These are phyloP conservation scores for Drosophila nigromelanica DNA, from an alignment of 1,140 invertebrate species.

Conservation along the genomic window DNA sequence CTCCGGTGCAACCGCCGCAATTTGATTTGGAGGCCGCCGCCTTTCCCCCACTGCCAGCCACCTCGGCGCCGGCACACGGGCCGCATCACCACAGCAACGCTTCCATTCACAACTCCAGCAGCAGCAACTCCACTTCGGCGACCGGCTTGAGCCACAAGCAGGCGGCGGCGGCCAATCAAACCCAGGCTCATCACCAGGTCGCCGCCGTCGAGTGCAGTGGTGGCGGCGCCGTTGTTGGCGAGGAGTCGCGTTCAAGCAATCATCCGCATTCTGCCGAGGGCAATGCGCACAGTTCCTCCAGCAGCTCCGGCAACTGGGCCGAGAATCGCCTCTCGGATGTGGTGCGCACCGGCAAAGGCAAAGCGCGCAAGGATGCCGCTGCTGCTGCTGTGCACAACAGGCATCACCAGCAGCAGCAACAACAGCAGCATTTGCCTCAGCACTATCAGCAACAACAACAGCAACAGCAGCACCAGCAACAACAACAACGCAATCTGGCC, in stretches of 20 bases:
- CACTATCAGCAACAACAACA: constrained; percentile 39
- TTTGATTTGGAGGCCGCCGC: constrained; percentile 92
- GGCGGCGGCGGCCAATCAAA: constrained; percentile 14
- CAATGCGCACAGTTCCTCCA: constrained; percentile 67
- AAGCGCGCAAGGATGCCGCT: constrained; percentile 84
- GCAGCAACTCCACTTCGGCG: constrained; percentile 23
- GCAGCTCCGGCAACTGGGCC: constrained; percentile 60
- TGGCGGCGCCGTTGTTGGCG: constrained; percentile 9
- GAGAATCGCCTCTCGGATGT: constrained; percentile 90
- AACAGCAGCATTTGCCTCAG: constrained; percentile 17
- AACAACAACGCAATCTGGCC: constrained; percentile 54
- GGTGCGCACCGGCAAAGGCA: constrained; percentile 86
- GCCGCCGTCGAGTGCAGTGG: constrained; percentile 39
- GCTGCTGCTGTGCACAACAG: constrained; percentile 55
- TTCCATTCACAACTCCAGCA: constrained; percentile 51
- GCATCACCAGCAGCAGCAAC: constrained; percentile 42
- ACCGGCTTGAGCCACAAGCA: constrained; percentile 28
- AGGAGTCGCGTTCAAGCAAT: constrained; percentile 55
- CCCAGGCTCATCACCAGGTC: constrained; percentile 47
- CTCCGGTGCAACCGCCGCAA: constrained; percentile 84
- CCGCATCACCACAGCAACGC: constrained; percentile 55
- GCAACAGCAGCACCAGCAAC: constrained; percentile 57
- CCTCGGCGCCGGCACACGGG: constrained; percentile 52
- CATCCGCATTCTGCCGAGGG: constrained; percentile 53
- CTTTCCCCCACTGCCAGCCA: constrained; percentile 91